Evolutionary conservation across 1,140 invertebrate genomes (phyloP).

Genomic region (Drosophila busckii): DNA sequence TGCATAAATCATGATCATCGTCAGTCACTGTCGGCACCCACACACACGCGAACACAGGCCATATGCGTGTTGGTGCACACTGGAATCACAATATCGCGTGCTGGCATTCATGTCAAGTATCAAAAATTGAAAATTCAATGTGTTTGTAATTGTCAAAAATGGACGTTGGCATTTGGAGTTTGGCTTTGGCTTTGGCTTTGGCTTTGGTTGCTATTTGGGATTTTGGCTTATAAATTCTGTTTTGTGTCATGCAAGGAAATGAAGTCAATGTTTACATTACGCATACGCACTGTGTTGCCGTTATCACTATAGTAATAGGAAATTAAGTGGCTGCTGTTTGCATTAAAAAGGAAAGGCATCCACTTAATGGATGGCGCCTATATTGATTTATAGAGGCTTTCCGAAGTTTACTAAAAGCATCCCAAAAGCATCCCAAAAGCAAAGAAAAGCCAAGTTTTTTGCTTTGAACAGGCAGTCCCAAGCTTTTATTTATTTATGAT

Average conservation of each 20-base stretch:
- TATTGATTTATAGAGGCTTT: slow-evolving; percentile 30
- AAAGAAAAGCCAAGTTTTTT: no score
- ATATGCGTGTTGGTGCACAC: no score
- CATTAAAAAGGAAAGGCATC: not conserved
- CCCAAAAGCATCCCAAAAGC: no score
- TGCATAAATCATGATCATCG: slow-evolving; percentile 55
- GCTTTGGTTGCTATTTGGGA: not conserved
- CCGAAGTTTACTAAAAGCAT: no score
- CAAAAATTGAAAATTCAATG: slow-evolving; percentile 29
- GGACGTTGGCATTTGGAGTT: slow-evolving; percentile 10
- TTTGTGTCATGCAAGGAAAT: slow-evolving; percentile 52
- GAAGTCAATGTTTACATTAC: slow-evolving; percentile 30
- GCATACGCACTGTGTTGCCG: slow-evolving; percentile 26
- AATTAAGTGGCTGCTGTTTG: slow-evolving; percentile 29
- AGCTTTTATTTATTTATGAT: no score
- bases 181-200: not conserved
- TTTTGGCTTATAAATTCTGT: slow-evolving; percentile 38
- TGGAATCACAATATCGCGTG: slow-evolving; percentile 26
- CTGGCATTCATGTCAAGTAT: slow-evolving; percentile 10
- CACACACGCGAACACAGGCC: not conserved
- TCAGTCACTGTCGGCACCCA: slow-evolving; percentile 1
- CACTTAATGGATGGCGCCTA: slow-evolving; percentile 8
- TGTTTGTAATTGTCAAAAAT: slow-evolving; percentile 36
- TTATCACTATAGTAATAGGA: slow-evolving; percentile 11
- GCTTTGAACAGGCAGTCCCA: no score